Conservation (phyloP, 2,797 vertebrate species). For the Myotis daubentonii region DNA sequence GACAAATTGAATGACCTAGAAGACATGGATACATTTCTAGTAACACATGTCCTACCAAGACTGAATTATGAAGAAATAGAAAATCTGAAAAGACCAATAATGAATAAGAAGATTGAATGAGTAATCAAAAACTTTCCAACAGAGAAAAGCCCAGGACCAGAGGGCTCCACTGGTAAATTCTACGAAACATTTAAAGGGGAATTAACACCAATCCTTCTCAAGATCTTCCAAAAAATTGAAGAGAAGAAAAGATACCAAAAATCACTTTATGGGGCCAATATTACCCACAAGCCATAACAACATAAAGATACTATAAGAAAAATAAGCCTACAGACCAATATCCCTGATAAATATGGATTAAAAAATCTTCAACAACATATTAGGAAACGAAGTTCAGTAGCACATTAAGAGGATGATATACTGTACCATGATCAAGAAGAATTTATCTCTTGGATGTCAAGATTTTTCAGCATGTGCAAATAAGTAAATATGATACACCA, state of each 20-base stretch:
- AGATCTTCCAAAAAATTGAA: background rate
- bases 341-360: background rate
- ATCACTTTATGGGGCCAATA: background rate
- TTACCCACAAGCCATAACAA: background rate
- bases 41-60: background rate
- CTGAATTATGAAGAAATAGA: background rate
- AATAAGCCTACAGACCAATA: background rate
- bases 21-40: background rate
- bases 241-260: background rate
- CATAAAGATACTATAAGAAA: background rate
- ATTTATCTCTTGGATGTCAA: background rate
- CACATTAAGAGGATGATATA: background rate
- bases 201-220: background rate
- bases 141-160: background rate
- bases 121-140: background rate
- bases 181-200: background rate
- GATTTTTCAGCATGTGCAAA: background rate
- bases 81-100: background rate
- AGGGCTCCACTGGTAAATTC: background rate
- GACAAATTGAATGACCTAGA: background rate
- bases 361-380: background rate
- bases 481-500: background rate
- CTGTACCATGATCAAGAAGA: too few species aligned
- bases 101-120: background rate
- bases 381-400: background rate